phyloP scores from a whole-genome alignment of 2,797 vertebrate species.

The Artibeus jamaicensis region DNA sequence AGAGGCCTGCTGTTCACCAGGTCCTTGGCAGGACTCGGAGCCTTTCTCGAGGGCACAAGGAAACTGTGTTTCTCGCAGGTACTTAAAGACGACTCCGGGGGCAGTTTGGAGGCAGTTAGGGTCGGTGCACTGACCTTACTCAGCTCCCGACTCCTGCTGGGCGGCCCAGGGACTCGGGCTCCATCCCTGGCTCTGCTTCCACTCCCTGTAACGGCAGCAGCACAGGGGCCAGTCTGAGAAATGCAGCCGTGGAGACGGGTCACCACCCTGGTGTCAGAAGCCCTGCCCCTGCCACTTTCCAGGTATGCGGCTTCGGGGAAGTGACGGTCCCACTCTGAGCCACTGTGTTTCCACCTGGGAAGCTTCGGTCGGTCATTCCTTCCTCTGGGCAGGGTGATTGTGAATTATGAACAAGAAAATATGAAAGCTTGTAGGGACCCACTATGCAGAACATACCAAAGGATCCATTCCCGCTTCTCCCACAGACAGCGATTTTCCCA shows the following conservation, averaged over 20 bases:
- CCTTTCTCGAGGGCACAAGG: not conserved
- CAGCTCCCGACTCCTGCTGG: not conserved
- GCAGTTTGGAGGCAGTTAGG: not conserved
- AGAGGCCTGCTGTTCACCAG: not conserved
- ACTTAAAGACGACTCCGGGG: not conserved
- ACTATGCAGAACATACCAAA: not conserved
- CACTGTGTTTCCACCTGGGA: not conserved
- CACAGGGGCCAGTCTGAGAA: not conserved
- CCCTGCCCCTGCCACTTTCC: not conserved
- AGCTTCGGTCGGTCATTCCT: not conserved
- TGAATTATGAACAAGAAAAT: not conserved
- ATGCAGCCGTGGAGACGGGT: not conserved
- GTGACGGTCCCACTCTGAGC: not conserved
- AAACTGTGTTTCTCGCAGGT: not conserved
- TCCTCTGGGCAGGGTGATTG: not conserved
- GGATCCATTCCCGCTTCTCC: not conserved
- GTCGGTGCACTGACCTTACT: not conserved
- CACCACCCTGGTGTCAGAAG: not conserved
- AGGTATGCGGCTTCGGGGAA: not conserved
- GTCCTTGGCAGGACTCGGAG: not conserved
- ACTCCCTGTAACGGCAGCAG: not conserved
- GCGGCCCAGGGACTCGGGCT: not conserved
- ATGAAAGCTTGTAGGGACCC: not conserved
- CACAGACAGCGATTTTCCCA: not conserved
- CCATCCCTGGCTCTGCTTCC: not conserved